phyloP scores from a whole-genome alignment of 2,113 vertebrate species.

The Platichthys stellatus region DNA sequence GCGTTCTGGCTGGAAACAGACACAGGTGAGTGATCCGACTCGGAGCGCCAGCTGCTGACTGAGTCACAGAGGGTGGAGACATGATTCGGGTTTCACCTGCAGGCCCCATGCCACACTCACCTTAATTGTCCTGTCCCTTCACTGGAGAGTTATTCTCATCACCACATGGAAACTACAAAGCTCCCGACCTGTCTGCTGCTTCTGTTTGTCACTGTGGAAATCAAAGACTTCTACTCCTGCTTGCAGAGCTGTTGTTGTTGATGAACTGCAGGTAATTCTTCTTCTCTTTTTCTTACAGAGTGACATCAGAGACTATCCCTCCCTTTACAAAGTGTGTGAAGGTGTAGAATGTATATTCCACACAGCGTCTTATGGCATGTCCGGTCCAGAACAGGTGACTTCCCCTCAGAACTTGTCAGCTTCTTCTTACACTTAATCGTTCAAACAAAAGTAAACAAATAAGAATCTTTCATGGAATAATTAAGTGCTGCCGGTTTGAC shows the following conservation, averaged over 20 bases:
- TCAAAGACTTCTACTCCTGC: too few species aligned
- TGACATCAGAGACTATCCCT: slow-evolving; percentile 88
- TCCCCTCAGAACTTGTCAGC: not conserved
- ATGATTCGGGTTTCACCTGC: slow-evolving; percentile 72
- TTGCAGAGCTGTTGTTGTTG: too few species aligned
- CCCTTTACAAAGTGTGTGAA: slow-evolving; percentile 85
- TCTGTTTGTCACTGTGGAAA: not conserved
- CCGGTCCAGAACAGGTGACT: slow-evolving; percentile 90
- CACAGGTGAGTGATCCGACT: slow-evolving; percentile 68
- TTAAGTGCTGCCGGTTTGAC: not conserved
- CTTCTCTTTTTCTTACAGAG: slow-evolving; percentile 76
- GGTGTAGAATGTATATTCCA: slow-evolving; percentile 93
- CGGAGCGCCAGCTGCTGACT: slow-evolving; percentile 62
- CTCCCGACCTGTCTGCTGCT: not conserved
- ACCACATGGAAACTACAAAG: not conserved
- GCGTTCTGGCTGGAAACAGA: slow-evolving; percentile 45
- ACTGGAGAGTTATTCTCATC: slow-evolving; percentile 5
- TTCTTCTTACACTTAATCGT: not conserved
- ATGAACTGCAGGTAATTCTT: not conserved
- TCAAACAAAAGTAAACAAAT: not conserved
- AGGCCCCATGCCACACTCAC: slow-evolving; percentile 43
- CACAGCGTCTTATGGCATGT: slow-evolving; percentile 93
- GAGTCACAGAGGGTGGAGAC: slow-evolving; percentile 52
- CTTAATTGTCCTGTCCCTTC: slow-evolving; percentile 61
- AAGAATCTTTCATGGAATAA: not conserved